Percentiles rank a stretch among this genome's conserved stretches.
Evolutionary conservation across 2,888 invertebrate genomes (phyloP).

Genomic region (Bombylius major): DNA sequence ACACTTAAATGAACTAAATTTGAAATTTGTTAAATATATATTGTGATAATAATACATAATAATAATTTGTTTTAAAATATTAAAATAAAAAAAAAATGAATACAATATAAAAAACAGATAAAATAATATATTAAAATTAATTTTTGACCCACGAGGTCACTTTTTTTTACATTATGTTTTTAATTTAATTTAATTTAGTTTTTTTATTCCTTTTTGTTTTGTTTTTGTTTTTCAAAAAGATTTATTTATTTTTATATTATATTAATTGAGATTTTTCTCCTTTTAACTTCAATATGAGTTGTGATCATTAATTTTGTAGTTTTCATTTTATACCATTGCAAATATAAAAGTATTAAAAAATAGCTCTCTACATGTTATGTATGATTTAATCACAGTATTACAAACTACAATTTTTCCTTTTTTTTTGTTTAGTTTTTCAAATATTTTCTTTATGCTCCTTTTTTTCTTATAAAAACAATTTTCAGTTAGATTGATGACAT

Average conservation of each 20-base stretch:
- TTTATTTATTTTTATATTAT: background rate
- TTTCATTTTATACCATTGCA: background rate
- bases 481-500: too few relatives aligned
- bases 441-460: background rate
- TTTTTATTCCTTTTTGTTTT: background rate
- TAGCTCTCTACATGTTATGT: background rate
- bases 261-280: background rate
- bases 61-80: too few relatives aligned
- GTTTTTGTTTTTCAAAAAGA: background rate
- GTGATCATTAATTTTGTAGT: constrained; percentile 27
- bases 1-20: background rate
- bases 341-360: constrained; percentile 4
- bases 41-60: too few relatives aligned
- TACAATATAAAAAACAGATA: too few relatives aligned
- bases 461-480: too few relatives aligned
- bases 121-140: too few relatives aligned
- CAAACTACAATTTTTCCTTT: background rate
- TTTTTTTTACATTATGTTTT: too few relatives aligned
- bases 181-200: background rate
- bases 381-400: too few relatives aligned
- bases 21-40: too few relatives aligned
- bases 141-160: too few relatives aligned
- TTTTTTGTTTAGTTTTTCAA: background rate
- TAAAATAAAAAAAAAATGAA: too few relatives aligned
- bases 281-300: constrained; percentile 26